Base-by-base conservation (phyloP, 30 jellyfish, hydroid and myxozoan genomes). In the Aurelia aurita region DNA sequence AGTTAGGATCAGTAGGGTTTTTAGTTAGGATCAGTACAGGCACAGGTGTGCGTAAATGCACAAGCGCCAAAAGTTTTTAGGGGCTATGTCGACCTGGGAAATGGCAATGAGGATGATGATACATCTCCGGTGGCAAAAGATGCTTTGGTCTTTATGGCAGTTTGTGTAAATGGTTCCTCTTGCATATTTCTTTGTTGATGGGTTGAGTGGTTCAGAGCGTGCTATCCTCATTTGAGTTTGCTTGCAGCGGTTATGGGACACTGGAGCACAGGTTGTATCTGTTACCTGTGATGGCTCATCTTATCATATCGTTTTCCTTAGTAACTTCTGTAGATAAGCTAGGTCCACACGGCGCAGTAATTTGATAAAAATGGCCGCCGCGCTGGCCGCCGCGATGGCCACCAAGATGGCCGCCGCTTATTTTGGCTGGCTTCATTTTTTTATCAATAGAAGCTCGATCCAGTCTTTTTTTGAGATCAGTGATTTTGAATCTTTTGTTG, bases 271-370 rank as follows among this genome's bases (percentile, higher is more conserved):
- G 10, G 84, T 71, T 49, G 31, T 18, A 16, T 71, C 91, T 8
- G 11, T 80, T 35, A 80, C 75, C 10, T 80, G 75, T 80, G 91
- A 80, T 67, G 91, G 91, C 16, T 77, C 87, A 39, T 86, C 96
- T 28, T 86, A 76, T 68, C 92, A 86, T 46, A n/a, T n/a, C n/a
- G n/a, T n/a, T n/a, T n/a, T n/a, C n/a, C n/a, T n/a, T n/a, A n/a
- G n/a, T n/a, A n/a, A n/a, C n/a, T n/a, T n/a, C n/a, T n/a, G n/a
- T n/a, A n/a, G n/a, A n/a, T n/a, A n/a, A n/a, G n/a, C n/a, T n/a
- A n/a, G n/a, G n/a, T n/a, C n/a, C n/a, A n/a, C n/a, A n/a, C n/a
- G n/a, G n/a, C n/a, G n/a, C n/a, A n/a, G n/a, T n/a, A n/a, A n/a
- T n/a, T n/a, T n/a, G n/a, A n/a, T n/a, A n/a, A n/a, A n/a, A n/a